phyloP scores from a whole-genome alignment of 2,888 invertebrate genomes.

The Caenorhabditis sp. region DNA sequence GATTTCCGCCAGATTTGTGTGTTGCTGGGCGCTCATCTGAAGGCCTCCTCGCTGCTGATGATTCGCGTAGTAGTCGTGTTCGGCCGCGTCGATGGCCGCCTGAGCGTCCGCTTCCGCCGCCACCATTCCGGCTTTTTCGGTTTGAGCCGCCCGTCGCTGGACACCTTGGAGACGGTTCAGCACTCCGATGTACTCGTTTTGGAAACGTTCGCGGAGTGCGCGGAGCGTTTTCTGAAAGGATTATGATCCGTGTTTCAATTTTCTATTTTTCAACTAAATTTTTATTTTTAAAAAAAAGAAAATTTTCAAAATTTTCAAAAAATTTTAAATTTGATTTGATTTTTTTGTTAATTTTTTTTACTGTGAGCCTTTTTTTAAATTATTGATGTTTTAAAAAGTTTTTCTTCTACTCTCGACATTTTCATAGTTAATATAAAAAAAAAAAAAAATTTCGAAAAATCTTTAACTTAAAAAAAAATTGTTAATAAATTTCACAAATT shows the following conservation, averaged over 20 bases:
- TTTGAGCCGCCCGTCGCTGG: slow-evolving; percentile 74
- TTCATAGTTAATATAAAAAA: no score
- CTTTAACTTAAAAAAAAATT: no score
- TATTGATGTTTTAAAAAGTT: no score
- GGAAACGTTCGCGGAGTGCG: slow-evolving; percentile 77
- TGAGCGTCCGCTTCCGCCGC: slow-evolving; percentile 63
- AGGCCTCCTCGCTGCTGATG: slow-evolving; percentile 36
- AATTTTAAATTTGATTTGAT: background rate
- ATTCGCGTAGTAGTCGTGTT: slow-evolving; percentile 26
- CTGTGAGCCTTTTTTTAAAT: background rate
- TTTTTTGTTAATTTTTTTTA: slow-evolving; percentile 19
- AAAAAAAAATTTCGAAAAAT: no score
- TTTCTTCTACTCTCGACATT: no score
- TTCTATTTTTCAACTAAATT: no score
- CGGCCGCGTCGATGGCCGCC: slow-evolving; percentile 18
- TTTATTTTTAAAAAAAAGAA: no score
- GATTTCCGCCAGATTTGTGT: slow-evolving; percentile 76
- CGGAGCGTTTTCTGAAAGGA: slow-evolving; percentile 70
- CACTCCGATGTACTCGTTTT: slow-evolving; percentile 79
- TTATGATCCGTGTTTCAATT: background rate
- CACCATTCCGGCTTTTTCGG: slow-evolving; percentile 69
- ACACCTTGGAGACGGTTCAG: slow-evolving; percentile 78
- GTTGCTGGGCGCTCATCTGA: slow-evolving; percentile 76
- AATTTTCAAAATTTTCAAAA: background rate
- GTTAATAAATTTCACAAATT: background rate